Conservation (phyloP, 1,140 invertebrate genomes). For the Scaptomyza montana region DNA sequence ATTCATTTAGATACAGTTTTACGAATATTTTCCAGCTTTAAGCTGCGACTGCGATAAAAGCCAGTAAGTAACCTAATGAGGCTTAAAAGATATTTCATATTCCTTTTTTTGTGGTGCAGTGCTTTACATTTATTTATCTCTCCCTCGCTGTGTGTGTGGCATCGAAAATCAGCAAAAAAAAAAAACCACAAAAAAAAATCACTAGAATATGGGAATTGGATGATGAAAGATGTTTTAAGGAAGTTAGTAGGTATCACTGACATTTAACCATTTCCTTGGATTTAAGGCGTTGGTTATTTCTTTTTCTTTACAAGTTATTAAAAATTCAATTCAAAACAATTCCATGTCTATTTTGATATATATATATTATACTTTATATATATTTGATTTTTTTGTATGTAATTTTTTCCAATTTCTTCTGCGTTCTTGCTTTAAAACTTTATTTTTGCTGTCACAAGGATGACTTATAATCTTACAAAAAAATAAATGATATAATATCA, state of each 20-base stretch:
- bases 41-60: constrained; percentile 62
- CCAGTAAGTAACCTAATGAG: constrained; percentile 61
- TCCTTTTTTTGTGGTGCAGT: constrained; percentile 18
- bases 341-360: no score
- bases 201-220: not conserved
- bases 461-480: no score
- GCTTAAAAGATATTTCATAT: constrained; percentile 68
- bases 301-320: not conserved
- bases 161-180: not conserved
- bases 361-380: no score
- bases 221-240: no score
- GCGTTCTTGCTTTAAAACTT: no score
- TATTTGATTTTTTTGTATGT: no score
- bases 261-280: not conserved
- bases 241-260: not conserved
- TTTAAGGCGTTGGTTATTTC: not conserved
- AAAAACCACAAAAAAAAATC: not conserved
- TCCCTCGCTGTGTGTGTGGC: not conserved
- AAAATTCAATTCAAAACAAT: no score
- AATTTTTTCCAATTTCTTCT: no score
- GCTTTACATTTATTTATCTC: constrained; percentile 5
- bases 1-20: constrained; percentile 22
- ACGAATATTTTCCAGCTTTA: constrained; percentile 37
- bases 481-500: no score
- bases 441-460: no score